Evolutionary conservation across 2,797 vertebrate species (phyloP).

Genomic region (Danio jaintianensis): DNA sequence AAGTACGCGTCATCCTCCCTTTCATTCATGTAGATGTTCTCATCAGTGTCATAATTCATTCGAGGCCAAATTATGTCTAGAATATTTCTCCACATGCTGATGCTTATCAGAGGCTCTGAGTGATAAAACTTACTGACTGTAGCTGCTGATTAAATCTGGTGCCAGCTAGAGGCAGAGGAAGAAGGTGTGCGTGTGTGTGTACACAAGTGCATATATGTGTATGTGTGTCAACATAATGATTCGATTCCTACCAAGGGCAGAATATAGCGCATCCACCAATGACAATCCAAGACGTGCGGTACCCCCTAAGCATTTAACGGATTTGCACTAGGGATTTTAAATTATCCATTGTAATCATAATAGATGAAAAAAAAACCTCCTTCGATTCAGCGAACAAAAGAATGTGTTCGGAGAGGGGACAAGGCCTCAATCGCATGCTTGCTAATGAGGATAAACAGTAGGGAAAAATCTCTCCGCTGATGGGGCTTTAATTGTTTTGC

Average conservation of each 20-base stretch:
- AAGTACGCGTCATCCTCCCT: slow-evolving; percentile 40
- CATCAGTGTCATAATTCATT: slow-evolving; percentile 48
- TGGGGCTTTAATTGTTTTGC: slow-evolving; percentile 65
- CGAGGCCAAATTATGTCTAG: slow-evolving; percentile 45
- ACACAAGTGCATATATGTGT: slow-evolving; percentile 11
- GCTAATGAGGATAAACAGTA: slow-evolving; percentile 69
- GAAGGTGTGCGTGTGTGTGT: slow-evolving; percentile 18
- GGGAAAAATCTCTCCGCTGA: slow-evolving; percentile 63
- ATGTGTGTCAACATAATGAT: slow-evolving; percentile 42
- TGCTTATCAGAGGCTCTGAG: slow-evolving; percentile 52
- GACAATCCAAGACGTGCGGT: slow-evolving; percentile 56
- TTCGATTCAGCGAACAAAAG: slow-evolving; percentile 58
- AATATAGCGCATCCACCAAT: slow-evolving; percentile 54
- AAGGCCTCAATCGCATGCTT: slow-evolving; percentile 57
- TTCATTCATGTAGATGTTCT: slow-evolving; percentile 48
- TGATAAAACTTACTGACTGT: slow-evolving; percentile 55
- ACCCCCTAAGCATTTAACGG: slow-evolving; percentile 58
- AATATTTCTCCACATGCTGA: slow-evolving; percentile 39
- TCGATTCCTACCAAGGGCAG: slow-evolving; percentile 51
- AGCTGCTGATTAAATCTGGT: slow-evolving; percentile 55
- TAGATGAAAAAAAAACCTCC: slow-evolving; percentile 63
- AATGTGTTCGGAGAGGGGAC: slow-evolving; percentile 46
- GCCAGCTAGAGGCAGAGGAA: slow-evolving; percentile 40
- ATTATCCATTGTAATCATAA: slow-evolving; percentile 67
- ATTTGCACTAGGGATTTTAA: slow-evolving; percentile 65